These are phyloP conservation scores for Acleris literana DNA, from an alignment of 2,888 invertebrate genomes.

Conservation along the genomic window DNA sequence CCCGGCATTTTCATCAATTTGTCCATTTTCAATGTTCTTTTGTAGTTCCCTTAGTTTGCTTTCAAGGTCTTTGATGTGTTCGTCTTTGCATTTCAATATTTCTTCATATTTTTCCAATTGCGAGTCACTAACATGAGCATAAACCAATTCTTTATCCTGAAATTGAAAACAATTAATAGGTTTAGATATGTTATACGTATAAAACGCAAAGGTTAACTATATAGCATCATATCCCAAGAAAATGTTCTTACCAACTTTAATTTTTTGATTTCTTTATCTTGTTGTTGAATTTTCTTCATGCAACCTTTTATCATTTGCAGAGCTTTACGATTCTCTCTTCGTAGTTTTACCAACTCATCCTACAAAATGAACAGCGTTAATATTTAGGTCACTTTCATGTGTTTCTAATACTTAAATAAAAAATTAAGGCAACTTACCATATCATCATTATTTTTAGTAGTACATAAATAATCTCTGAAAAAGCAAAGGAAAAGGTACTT, in stretches of 20 bases:
- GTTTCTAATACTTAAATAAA: background rate
- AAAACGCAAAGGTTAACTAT: too few relatives aligned
- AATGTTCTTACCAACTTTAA: slow-evolving; percentile 63
- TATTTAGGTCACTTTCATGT: background rate
- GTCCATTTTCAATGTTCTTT: slow-evolving; percentile 61
- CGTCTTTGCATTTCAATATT: slow-evolving; percentile 80
- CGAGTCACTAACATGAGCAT: slow-evolving; percentile 72
- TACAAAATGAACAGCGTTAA: slow-evolving; percentile 43
- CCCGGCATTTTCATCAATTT: slow-evolving; percentile 63
- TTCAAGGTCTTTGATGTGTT: slow-evolving; percentile 81
- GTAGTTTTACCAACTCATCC: slow-evolving; percentile 77
- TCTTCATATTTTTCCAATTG: slow-evolving; percentile 76
- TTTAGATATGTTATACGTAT: background rate
- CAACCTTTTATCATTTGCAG: slow-evolving; percentile 83
- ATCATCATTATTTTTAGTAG: slow-evolving; percentile 67
- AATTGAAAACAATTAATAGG: slow-evolving; percentile 30
- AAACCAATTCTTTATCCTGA: slow-evolving; percentile 71
- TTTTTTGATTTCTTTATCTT: slow-evolving; percentile 78
- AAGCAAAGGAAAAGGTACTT: slow-evolving; percentile 31
- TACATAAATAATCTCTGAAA: slow-evolving; percentile 69
- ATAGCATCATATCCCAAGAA: background rate
- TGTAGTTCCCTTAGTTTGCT: slow-evolving; percentile 70
- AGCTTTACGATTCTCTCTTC: slow-evolving; percentile 81
- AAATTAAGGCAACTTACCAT: slow-evolving; percentile 54
- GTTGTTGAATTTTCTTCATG: slow-evolving; percentile 80